Percentiles rank a stretch among this genome's conserved stretches.
Conservation (phyloP, 2,797 vertebrate genomes). For the Paedocypris micromegethes region DNA sequence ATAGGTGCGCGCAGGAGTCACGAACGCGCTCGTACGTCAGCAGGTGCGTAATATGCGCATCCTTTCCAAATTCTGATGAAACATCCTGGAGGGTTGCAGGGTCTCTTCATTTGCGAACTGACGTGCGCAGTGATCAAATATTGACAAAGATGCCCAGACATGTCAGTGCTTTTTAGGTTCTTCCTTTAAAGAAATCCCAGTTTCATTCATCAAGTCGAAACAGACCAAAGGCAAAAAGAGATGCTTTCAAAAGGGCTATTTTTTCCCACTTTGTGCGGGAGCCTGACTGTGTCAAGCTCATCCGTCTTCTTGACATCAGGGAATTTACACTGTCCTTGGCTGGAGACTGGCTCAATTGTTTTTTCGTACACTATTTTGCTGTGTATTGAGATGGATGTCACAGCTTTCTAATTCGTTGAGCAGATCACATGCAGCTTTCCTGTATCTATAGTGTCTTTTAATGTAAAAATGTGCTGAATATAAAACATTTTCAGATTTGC, state of each 20-base stretch:
- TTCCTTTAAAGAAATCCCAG: slow-evolving; percentile 12
- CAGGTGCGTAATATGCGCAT: slow-evolving; percentile 30
- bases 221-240: too few relatives aligned
- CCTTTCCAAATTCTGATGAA: slow-evolving; percentile 39
- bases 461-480: background rate
- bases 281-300: slow-evolving; percentile 50
- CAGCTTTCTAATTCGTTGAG: slow-evolving; percentile 17
- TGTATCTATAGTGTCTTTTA: slow-evolving; percentile 10
- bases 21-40: slow-evolving; percentile 63
- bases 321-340: slow-evolving; percentile 52
- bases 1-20: slow-evolving; percentile 72
- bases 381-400: slow-evolving; percentile 34
- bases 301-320: slow-evolving; percentile 58
- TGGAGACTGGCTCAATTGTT: slow-evolving; percentile 19
- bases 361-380: slow-evolving; percentile 6
- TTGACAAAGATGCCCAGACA: background rate
- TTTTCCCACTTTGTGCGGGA: slow-evolving; percentile 34
- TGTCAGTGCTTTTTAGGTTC: background rate
- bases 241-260: slow-evolving; percentile 34
- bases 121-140: too few relatives aligned
- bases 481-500: background rate
- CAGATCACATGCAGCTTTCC: slow-evolving; percentile 5
- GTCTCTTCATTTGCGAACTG: background rate
- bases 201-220: background rate
- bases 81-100: slow-evolving; percentile 17